A percentile compares a stretch with the other conserved stretches of the same genome.
Conservation (phyloP, 2,113 vertebrate genomes). For the Anolis carolinensis region DNA sequence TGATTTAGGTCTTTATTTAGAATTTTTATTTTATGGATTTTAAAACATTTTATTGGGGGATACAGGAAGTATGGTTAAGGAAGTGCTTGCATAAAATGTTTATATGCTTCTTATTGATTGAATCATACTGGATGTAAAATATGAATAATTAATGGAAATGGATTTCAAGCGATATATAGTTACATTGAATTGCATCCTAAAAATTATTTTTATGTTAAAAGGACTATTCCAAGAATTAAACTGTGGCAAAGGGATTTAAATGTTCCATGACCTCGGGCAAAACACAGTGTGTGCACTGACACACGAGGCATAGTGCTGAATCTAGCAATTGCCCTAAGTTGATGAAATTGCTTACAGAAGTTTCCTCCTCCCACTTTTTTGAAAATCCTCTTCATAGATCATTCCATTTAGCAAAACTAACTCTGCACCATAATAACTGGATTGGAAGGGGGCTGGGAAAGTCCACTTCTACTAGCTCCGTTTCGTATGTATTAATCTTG, state of each 20-base stretch:
- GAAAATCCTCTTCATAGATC: too few relatives aligned
- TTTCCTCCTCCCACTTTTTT: too few relatives aligned
- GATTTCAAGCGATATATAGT: slow-evolving; percentile 33
- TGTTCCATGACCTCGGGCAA: background rate
- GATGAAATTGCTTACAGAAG: too few relatives aligned
- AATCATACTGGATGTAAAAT: slow-evolving; percentile 4
- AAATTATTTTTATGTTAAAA: background rate
- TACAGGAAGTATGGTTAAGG: background rate
- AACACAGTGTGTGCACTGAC: background rate
- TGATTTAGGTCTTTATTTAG: background rate
- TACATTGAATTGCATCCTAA: background rate
- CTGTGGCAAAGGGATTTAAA: background rate
- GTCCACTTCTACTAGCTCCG: too few relatives aligned
- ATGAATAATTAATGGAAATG: background rate
- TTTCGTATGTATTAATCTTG: background rate
- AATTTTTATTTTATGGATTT: background rate
- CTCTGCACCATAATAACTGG: too few relatives aligned
- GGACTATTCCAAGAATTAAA: background rate
- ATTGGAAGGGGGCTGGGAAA: too few relatives aligned
- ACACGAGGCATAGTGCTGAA: background rate
- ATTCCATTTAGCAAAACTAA: too few relatives aligned
- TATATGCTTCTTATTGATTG: background rate
- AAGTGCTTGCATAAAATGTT: slow-evolving; percentile 2
- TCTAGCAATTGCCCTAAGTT: too few relatives aligned
- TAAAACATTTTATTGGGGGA: background rate